Evolutionary conservation across 2,113 vertebrate species (phyloP), one percentile per base, ranked within the genome.

Genomic region (Mormyrus iriodes): DNA sequence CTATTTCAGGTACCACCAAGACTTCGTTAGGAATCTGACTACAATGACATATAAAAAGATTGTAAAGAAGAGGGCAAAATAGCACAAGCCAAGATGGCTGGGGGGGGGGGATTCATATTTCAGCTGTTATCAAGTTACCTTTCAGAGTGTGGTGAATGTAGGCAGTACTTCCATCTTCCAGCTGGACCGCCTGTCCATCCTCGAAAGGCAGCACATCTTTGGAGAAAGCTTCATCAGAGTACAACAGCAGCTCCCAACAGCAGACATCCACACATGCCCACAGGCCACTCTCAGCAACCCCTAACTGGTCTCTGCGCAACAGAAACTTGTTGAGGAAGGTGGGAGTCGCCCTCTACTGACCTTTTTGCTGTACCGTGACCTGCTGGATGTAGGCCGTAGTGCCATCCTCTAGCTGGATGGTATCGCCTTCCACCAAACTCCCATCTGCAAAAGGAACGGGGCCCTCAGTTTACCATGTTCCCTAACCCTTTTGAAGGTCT

Each of bases 371-470:
- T 13, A 97, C 92, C 0, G 92, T 95, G 92, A 97, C 95, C 88
- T 97, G 95, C 48, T 97, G 96, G 89, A 97, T 95, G 53, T 94
- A 97, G 1, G 96, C 96, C 0, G 96, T 96, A 87, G 94, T 96
- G n/a, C 95, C 96, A 51, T 97, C 97, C 92, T 96, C 96, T 2
- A 96, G 94, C 89, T 97, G 94, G 92, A 96, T 94, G 85, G 96
- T 93, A 90, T 96, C 96, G 12, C 95, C 96, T 92, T 97, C 96
- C 39, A 96, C 91, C 87, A 97, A 91, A 87, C 96, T 97, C 90
- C 95, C 96, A 93, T 93, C 97, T 97, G 91, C 53, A 89, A 91
- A 19, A 90, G 51, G 46, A 9, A 87, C 83, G 86, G 88, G 0
- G 3, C 82, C 2, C 27, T 89, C 35, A 87, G 39, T 24, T 17